Base-by-base conservation (phyloP, 2,113 vertebrate species). In the Glareola pratincola region DNA sequence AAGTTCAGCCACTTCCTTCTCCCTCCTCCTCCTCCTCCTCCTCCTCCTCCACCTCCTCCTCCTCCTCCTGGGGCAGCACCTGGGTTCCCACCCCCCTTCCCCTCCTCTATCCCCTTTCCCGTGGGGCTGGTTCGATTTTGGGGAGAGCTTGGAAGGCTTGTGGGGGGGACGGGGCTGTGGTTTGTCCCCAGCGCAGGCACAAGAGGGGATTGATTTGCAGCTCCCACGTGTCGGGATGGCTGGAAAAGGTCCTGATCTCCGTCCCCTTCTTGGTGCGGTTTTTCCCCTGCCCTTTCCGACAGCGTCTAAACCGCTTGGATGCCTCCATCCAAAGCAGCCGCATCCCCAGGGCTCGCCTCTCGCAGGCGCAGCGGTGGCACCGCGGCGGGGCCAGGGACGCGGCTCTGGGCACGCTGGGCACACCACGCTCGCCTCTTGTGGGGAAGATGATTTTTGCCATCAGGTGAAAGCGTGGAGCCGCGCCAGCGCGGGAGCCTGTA, bases 1-100 rank as follows among this genome's bases (percentile, higher is more conserved):
- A 98, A 98, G 97, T 97, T 85, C 85, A 60, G 84, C 67, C 15
- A 3, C 62, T 76, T 94, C 90, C 62, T 91, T 36, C 62, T 92
- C 73, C 72, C 39, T 89, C 59, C 88, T 64, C 47, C 2, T 32
- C 78, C 88, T 5, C 37, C 62, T 10, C 39, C 39, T 39, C 39
- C 39, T 64, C 47, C 2, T 32, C 78, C 88, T 5, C 37, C 62
- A n/a, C 37, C 62, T 10, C 39, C 39, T 39, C 39, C 39, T 64
- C 47, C 2, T 32, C 78, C 88, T 5, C 37, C 62, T 10, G 5
- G 88, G 89, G 53, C 87, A 68, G 79, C 50, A 64, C 64, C 76
- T 29, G 34, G 29, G 34, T 72, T 71, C 54, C 37, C 62, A 10
- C 72, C 27, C 64, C 75, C 57, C 53, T n/a, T 27, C 67, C 47